Percentiles rank a stretch among this genome's conserved stretches.
These are phyloP conservation scores for Oreochromis niloticus DNA, from an alignment of 2,113 vertebrate genomes.

Conservation along the genomic window DNA sequence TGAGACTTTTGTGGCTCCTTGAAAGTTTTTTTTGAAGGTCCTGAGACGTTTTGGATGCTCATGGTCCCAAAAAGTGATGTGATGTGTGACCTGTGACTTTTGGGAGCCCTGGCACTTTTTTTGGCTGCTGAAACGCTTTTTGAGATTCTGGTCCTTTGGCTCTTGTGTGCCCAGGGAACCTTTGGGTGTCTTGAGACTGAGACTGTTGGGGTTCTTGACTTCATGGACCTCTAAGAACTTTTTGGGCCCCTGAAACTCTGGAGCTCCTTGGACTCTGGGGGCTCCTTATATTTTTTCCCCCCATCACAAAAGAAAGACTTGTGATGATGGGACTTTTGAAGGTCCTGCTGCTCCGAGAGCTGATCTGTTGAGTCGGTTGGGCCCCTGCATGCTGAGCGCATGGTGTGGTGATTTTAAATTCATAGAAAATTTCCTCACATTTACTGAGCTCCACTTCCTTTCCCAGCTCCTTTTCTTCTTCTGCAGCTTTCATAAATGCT, in stretches of 20 bases:
- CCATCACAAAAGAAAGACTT: neutral
- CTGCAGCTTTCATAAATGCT: constrained; percentile 54
- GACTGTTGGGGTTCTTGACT: neutral
- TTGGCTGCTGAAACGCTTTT: neutral
- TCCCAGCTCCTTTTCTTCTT: neutral
- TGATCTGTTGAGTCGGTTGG: neutral
- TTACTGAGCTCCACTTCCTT: neutral
- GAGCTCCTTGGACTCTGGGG: neutral
- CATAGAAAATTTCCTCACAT: neutral
- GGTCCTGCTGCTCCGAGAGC: neutral
- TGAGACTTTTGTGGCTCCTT: neutral
- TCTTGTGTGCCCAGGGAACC: neutral
- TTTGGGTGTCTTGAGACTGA: neutral
- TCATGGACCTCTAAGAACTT: neutral
- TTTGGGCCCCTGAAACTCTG: neutral
- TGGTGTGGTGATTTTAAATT: neutral
- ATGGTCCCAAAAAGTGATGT: neutral
- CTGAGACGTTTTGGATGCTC: neutral
- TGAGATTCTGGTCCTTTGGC: neutral
- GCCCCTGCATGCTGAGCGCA: neutral
- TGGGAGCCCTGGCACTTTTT: neutral
- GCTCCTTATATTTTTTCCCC: neutral
- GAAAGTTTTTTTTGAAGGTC: neutral
- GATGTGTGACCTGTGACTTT: neutral
- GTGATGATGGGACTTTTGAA: neutral